Evolutionary conservation across 2,888 invertebrate species (phyloP).

Genomic region (Tupiocoris notatus): DNA sequence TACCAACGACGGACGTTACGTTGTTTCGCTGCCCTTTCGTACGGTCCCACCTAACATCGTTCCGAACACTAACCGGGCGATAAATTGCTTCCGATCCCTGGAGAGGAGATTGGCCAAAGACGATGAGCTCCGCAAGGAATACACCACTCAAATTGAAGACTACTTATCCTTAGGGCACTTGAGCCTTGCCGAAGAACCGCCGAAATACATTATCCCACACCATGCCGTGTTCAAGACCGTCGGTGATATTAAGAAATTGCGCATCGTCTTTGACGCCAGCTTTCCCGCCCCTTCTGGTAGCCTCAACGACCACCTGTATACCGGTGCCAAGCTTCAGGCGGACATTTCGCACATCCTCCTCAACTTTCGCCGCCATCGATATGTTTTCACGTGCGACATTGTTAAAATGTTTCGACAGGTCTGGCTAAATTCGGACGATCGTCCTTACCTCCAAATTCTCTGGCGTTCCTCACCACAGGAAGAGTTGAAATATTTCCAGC

Average conservation of each 20-base stretch:
- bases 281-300: too few relatives aligned
- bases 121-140: background rate
- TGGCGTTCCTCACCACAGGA: background rate
- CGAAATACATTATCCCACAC: constrained; percentile 10
- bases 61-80: background rate
- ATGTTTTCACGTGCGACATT: too few relatives aligned
- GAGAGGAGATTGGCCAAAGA: background rate
- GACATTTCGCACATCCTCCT: too few relatives aligned
- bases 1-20: background rate
- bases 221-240: too few relatives aligned
- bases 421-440: background rate
- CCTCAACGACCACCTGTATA: too few relatives aligned
- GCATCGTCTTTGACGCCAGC: too few relatives aligned
- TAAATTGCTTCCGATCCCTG: background rate
- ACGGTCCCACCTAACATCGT: background rate
- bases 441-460: background rate
- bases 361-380: too few relatives aligned
- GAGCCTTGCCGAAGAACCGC: background rate
- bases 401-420: constrained; percentile 29
- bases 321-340: too few relatives aligned
- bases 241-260: too few relatives aligned
- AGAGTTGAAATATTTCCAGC: background rate
- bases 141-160: background rate
- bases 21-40: background rate
- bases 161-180: constrained; percentile 1